Evolutionary conservation across 2,888 invertebrate genomes (phyloP).

Genomic region (Stramonita haemastoma): DNA sequence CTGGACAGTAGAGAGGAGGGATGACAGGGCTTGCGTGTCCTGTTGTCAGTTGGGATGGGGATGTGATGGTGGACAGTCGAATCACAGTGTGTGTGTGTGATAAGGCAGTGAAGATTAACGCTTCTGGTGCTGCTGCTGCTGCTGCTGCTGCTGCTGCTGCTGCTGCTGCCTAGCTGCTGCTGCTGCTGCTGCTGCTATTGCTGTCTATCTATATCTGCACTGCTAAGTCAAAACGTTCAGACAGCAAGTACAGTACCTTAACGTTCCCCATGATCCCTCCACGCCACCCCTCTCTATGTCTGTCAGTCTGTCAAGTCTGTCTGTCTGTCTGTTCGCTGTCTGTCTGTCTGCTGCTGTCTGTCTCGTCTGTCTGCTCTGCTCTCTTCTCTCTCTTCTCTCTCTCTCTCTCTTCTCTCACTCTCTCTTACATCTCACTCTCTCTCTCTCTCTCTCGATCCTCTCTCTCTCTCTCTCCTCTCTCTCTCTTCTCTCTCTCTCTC

Average conservation of each 20-base stretch:
- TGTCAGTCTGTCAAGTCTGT: neutral
- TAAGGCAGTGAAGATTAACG: no score
- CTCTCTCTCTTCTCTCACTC: neutral
- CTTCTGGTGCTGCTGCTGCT: no score
- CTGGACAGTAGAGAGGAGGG: no score
- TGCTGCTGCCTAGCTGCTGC: no score
- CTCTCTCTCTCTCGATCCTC: neutral
- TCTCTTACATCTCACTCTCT: neutral
- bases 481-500: neutral
- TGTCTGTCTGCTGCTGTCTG: neutral
- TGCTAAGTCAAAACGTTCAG: neutral
- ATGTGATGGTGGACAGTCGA: no score
- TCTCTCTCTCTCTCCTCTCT: neutral
- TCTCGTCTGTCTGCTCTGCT: neutral
- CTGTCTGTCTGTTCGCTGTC: neutral
- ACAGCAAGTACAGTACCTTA: no score
- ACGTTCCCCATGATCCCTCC: neutral
- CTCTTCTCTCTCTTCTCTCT: neutral
- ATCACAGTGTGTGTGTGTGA: no score
- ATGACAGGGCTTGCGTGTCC: no score
- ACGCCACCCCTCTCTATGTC: neutral
- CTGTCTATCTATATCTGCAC: neutral
- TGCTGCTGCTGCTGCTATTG: no score
- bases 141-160: no score
- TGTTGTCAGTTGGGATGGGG: no score